Base-by-base conservation (phyloP, 2,113 vertebrate genomes). In the Python bivittatus region DNA sequence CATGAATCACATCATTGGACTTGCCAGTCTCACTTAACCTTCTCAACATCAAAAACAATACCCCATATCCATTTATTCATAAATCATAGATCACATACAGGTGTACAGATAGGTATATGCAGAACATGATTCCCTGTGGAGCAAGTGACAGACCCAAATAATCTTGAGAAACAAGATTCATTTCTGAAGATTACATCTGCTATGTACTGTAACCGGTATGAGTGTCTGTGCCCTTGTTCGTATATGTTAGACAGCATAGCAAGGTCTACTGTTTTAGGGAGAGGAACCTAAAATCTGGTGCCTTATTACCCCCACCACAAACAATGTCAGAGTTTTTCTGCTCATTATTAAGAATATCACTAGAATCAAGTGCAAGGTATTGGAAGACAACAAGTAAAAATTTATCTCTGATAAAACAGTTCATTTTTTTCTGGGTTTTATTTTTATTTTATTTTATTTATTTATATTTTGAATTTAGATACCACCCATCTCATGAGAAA, bases 371-470 rank as follows among this genome's bases (percentile, higher is more conserved):
- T 61, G 25, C 52, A 56, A 54, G 1, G 13, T 9, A 29, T 12
- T 64, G 15, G 10, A 22, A 3, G 23, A 57, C 25, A 27, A 93
- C 54, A 90, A 13, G 56, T 7, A 58, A 52, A 64, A 64, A 91
- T n/a, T 22, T 83, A 83, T 83, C 12, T 5, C 23, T 85, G 92
- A 52, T 86, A 89, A 58, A 90, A 92, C 5, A 91, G 93, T 79
- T 79, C n/a, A 58, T 84, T 11, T 22, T 94, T 84, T 53, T 1
- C 44, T 61, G 84, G 86, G 83, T 92, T n/a, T n/a, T n/a, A n/a
- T n/a, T n/a, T n/a, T n/a, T n/a, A n/a, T n/a, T n/a, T n/a, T n/a
- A n/a, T n/a, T n/a, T n/a, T n/a, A n/a, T n/a, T n/a, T n/a, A n/a
- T n/a, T n/a, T n/a, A n/a, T n/a, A n/a, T n/a, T n/a, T n/a, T n/a